A percentile compares a stretch with the other conserved stretches of the same genome.
phyloP scores from a whole-genome alignment of 2,113 vertebrate species.

The Lanius ludovicianus region DNA sequence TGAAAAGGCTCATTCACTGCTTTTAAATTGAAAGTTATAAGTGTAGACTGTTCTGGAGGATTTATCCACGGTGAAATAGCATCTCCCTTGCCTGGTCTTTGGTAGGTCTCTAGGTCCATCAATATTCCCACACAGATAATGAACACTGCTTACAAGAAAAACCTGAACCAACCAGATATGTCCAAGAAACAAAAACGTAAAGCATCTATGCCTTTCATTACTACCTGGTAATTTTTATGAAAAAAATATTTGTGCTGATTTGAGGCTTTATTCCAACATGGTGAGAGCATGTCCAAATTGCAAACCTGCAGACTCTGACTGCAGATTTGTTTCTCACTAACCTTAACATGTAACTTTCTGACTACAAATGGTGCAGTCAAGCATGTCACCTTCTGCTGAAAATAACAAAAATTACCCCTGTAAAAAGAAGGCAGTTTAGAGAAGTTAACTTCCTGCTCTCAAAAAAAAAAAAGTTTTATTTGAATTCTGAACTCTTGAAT shows the following conservation, averaged over 20 bases:
- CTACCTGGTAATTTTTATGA: not conserved
- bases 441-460: not conserved
- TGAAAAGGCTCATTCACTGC: not conserved
- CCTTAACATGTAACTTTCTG: not conserved
- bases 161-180: not conserved
- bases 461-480: not conserved
- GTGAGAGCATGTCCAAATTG: not conserved
- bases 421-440: not conserved
- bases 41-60: not conserved
- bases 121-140: not conserved
- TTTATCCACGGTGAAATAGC: not conserved
- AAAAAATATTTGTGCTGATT: not conserved
- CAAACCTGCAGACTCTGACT: not conserved
- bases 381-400: conserved; percentile 13
- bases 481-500: not conserved
- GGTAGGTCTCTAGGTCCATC: conserved; percentile 1
- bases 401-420: not conserved
- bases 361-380: not conserved
- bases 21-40: not conserved
- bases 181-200: not conserved
- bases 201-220: not conserved
- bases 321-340: not conserved
- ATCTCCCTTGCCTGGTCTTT: conserved; percentile 27
- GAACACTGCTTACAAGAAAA: not conserved
- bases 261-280: not conserved